These are phyloP conservation scores for Psix sp. DNA, from an alignment of 1,140 invertebrate species.

Conservation along the genomic window DNA sequence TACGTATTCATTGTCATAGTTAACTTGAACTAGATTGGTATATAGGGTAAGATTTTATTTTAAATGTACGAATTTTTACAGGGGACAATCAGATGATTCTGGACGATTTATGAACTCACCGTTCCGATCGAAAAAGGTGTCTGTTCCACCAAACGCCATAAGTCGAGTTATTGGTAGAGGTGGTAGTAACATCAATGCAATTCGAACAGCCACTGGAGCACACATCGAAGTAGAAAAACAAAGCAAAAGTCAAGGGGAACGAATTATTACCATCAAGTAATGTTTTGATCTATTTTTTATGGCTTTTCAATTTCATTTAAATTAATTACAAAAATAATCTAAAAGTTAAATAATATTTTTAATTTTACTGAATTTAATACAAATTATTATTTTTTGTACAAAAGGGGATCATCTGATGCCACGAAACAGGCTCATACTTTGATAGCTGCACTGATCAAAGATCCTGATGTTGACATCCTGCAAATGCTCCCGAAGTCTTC, in stretches of 20 bases:
- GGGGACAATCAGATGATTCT: conserved; percentile 75
- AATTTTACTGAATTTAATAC: conserved; percentile 38
- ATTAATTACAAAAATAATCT: too few relatives aligned
- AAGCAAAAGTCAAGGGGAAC: conserved; percentile 93
- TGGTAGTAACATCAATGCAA: conserved; percentile 98
- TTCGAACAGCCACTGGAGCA: conserved; percentile 94
- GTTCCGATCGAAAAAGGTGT: conserved; percentile 86
- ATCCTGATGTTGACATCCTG: conserved; percentile 93
- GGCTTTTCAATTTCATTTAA: conserved; percentile 5
- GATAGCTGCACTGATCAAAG: conserved; percentile 91
- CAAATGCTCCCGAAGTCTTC: conserved; percentile 87
- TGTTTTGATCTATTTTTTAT: conserved; percentile 3
- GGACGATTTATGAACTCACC: conserved; percentile 76
- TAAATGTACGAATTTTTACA: conserved; percentile 26
- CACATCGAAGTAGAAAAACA: conserved; percentile 99
- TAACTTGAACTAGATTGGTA: background rate
- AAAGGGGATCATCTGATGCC: conserved; percentile 89
- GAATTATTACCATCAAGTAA: conserved; percentile 95
- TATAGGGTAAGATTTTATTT: background rate
- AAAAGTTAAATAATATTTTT: too few relatives aligned
- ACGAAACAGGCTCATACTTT: conserved; percentile 92
- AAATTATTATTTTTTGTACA: conserved; percentile 61
- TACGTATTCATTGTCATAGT: conserved; percentile 66
- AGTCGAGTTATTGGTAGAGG: conserved; percentile 96
- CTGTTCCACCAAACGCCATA: conserved; percentile 94